phyloP scores from a whole-genome alignment of 2,888 invertebrate species.

The Teleogryllus oceanicus region DNA sequence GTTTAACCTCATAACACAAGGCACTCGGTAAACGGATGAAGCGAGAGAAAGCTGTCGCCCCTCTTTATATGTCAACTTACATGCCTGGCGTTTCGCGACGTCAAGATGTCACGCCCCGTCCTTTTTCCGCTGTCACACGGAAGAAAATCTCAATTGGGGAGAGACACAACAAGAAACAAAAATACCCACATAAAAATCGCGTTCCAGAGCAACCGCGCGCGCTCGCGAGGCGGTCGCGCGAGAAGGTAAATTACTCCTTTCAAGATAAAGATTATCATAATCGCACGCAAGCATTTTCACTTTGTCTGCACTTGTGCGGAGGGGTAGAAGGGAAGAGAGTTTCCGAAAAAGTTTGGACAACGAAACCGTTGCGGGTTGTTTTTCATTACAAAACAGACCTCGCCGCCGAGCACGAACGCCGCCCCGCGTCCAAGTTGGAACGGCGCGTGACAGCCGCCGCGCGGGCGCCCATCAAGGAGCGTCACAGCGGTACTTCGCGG shows the following conservation, averaged over 20 bases:
- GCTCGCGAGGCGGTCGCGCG: not conserved
- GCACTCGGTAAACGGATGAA: no score
- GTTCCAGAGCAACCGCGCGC: no score
- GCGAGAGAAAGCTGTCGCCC: no score
- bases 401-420: not conserved
- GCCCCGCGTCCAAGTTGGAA: not conserved
- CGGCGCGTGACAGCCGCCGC: not conserved
- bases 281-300: not conserved
- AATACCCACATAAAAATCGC: no score
- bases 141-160: no score
- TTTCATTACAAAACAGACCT: not conserved
- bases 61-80: no score
- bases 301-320: not conserved
- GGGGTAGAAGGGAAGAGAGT: not conserved
- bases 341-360: constrained; percentile 1
- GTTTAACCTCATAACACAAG: no score
- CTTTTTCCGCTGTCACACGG: no score
- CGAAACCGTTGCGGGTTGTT: not conserved
- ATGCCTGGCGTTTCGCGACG: no score
- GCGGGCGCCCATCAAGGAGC: not conserved
- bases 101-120: no score
- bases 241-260: not conserved
- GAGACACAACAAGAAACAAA: no score
- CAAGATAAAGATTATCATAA: not conserved
- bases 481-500: not conserved